A percentile compares a stretch with the other conserved stretches of the same genome.
These are phyloP conservation scores for Halcyon chelicuti DNA, from an alignment of 2,797 vertebrate genomes.

Conservation along the genomic window DNA sequence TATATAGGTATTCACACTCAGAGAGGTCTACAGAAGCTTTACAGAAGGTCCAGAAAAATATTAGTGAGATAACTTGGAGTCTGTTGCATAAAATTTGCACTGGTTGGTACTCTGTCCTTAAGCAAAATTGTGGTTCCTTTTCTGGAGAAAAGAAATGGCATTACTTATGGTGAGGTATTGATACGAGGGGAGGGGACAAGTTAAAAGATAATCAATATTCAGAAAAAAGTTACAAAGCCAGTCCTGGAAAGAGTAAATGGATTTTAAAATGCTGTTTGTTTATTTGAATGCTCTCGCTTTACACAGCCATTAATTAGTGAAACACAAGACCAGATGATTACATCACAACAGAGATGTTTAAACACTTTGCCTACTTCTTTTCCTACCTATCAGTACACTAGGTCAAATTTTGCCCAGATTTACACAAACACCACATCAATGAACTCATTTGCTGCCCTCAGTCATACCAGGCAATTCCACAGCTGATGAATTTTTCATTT, in stretches of 20 bases:
- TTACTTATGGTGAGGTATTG: background rate
- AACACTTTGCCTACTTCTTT: background rate
- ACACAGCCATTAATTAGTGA: conserved; percentile 1
- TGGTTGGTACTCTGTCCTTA: background rate
- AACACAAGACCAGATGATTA: background rate
- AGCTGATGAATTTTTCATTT: background rate
- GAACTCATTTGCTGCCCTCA: background rate
- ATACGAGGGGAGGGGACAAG: background rate
- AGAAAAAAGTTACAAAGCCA: conserved; percentile 8
- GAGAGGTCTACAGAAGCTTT: background rate
- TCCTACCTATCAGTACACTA: background rate
- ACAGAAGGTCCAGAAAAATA: background rate
- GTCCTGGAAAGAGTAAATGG: background rate
- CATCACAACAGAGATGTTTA: background rate
- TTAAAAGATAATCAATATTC: conserved; percentile 20
- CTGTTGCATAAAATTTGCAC: background rate
- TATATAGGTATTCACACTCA: background rate
- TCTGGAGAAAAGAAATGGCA: background rate
- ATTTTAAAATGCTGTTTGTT: conserved; percentile 4
- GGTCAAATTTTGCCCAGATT: background rate
- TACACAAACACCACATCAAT: background rate
- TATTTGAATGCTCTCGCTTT: background rate
- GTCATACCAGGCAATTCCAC: background rate
- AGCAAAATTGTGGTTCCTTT: background rate
- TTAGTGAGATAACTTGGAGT: background rate